Conservation (phyloP, 1,140 invertebrate species). For the Philopotamus ludificatus region DNA sequence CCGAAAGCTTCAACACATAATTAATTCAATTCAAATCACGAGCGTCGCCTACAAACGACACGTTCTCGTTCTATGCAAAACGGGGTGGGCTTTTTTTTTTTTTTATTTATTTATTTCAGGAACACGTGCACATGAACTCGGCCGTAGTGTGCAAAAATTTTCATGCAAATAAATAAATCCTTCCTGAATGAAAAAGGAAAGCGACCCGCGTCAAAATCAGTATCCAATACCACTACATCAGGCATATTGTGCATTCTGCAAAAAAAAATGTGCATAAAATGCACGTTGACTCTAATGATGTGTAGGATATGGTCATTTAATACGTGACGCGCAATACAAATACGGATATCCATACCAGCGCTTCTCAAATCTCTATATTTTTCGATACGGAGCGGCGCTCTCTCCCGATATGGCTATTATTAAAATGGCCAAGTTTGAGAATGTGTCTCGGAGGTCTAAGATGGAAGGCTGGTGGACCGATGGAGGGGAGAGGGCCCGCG, state of each 20-base stretch:
- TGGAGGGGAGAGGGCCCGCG: conserved; percentile 3
- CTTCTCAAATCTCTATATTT: conserved; percentile 1
- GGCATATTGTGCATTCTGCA: background rate
- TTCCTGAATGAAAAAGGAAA: too few relatives aligned
- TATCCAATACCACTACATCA: too few relatives aligned
- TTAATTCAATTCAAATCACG: conserved; percentile 57
- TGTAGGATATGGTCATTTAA: conserved; percentile 38
- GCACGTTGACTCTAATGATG: conserved; percentile 34
- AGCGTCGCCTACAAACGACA: conserved; percentile 49
- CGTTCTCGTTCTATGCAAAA: conserved; percentile 44
- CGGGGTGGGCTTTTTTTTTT: conserved; percentile 2
- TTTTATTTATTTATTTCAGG: too few relatives aligned
- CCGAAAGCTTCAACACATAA: conserved; percentile 46
- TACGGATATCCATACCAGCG: background rate
- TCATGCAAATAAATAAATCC: too few relatives aligned
- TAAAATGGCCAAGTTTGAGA: background rate
- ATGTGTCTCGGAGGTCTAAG: background rate
- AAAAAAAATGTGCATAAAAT: background rate
- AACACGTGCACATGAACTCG: too few relatives aligned
- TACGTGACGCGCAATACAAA: conserved; percentile 30
- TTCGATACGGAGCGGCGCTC: background rate
- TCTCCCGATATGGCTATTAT: background rate
- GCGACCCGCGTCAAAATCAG: too few relatives aligned
- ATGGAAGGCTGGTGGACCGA: conserved; percentile 8
- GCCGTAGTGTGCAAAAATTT: too few relatives aligned